phyloP scores from a whole-genome alignment of 2,797 vertebrate species.

The Danio kyathit region DNA sequence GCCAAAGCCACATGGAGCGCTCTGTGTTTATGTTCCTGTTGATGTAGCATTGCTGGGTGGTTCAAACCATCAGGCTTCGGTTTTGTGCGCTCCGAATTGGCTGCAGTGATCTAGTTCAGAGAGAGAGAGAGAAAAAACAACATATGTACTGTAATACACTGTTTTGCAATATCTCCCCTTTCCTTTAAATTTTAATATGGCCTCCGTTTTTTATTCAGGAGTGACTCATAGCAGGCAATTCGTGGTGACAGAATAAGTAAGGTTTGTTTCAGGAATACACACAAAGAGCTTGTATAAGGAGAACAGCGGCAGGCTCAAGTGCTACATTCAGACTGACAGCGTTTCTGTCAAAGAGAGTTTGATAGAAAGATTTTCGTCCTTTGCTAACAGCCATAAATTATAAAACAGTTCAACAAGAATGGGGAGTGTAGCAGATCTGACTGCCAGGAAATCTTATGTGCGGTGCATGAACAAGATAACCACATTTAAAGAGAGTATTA shows the following conservation, averaged over 20 bases:
- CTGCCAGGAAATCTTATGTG: background rate
- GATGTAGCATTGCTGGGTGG: slow-evolving; percentile 47
- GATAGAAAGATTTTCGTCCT: background rate
- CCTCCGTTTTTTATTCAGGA: background rate
- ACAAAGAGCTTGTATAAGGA: background rate
- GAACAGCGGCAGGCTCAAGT: background rate
- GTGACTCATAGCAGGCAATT: background rate
- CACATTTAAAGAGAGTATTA: background rate
- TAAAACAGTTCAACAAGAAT: background rate
- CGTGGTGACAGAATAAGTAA: background rate
- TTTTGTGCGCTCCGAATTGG: slow-evolving; percentile 1
- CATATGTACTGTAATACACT: background rate
- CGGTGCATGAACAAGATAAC: background rate
- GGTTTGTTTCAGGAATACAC: background rate
- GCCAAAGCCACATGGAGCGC: slow-evolving; percentile 52
- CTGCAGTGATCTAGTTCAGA: slow-evolving; percentile 7
- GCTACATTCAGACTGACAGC: background rate
- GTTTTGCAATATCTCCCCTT: background rate
- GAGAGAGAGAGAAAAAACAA: background rate
- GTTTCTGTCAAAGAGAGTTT: background rate
- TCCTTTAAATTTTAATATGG: background rate
- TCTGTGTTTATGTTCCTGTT: slow-evolving; percentile 51
- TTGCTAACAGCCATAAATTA: background rate
- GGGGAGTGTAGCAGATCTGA: background rate
- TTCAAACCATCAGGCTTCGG: slow-evolving; percentile 27